Conservation (phyloP, 2,113 vertebrate genomes). For the Tragelaphus buxtoni region DNA sequence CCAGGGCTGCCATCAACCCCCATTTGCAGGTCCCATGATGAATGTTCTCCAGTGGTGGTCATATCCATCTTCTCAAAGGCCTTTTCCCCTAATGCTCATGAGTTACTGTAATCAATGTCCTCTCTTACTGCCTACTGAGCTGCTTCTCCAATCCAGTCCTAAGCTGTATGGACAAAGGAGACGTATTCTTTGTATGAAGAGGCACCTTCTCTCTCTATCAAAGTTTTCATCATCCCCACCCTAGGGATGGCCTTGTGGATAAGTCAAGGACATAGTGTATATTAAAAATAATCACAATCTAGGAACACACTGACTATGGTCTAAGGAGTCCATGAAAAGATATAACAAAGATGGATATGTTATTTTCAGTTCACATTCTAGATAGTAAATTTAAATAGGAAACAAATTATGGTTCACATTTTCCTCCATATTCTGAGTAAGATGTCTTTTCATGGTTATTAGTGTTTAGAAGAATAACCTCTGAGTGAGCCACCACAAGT, state of each 20-base stretch:
- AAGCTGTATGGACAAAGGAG: neutral
- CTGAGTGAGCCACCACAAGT: neutral
- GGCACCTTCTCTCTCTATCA: neutral
- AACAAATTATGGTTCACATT: neutral
- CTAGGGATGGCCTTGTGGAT: neutral
- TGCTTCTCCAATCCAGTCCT: neutral
- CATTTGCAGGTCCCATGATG: neutral
- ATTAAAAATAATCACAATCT: neutral
- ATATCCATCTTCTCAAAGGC: neutral
- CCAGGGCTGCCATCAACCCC: neutral
- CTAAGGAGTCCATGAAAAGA: neutral
- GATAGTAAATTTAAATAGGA: neutral
- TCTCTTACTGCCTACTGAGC: neutral
- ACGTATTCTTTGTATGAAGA: neutral
- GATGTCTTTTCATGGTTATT: neutral
- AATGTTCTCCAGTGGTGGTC: neutral
- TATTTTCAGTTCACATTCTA: neutral
- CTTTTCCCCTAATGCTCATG: neutral
- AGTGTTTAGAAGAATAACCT: neutral
- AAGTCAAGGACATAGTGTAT: neutral
- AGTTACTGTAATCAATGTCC: neutral
- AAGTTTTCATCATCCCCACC: neutral
- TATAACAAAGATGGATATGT: neutral
- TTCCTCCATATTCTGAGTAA: no score
- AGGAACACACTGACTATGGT: neutral